These are phyloP conservation scores for Helicoverpa armigera DNA, from an alignment of 1,140 invertebrate genomes.

Conservation along the genomic window DNA sequence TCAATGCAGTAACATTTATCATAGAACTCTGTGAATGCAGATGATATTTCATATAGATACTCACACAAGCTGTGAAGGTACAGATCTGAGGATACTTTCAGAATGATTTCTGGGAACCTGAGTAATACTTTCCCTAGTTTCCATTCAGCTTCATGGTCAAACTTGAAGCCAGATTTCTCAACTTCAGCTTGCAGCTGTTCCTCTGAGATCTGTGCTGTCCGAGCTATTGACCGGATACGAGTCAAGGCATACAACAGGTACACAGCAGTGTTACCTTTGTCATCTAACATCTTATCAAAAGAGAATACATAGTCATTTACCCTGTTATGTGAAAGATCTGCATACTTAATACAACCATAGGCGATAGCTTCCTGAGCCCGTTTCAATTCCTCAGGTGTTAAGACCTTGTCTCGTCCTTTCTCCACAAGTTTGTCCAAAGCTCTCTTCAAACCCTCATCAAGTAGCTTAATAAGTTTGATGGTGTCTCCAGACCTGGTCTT, in stretches of 20 bases:
- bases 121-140: constrained; percentile 96
- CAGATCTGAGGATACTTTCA: constrained; percentile 94
- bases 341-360: constrained; percentile 99
- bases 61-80: constrained; percentile 97
- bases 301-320: constrained; percentile 99
- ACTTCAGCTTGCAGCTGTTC: constrained; percentile 87
- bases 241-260: constrained; percentile 99
- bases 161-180: constrained; percentile 87
- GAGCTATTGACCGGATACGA: constrained; percentile 96
- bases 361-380: constrained; percentile 96
- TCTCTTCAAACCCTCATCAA: constrained; percentile 97
- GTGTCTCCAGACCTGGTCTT: constrained; percentile 99
- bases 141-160: constrained; percentile 97
- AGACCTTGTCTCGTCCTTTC: constrained; percentile 95
- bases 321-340: constrained; percentile 97
- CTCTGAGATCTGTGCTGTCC: constrained; percentile 90
- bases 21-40: constrained; percentile 98
- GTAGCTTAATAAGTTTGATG: constrained; percentile 95
- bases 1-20: constrained; percentile 99
- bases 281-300: constrained; percentile 99
- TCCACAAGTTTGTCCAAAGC: constrained; percentile 95
- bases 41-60: constrained; percentile 98
- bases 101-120: constrained; percentile 95
- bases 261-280: constrained; percentile 99
- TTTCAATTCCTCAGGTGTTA: constrained; percentile 94